These are phyloP conservation scores for Chiroxiphia lanceolata DNA, from an alignment of 2,797 vertebrate genomes.

Conservation along the genomic window DNA sequence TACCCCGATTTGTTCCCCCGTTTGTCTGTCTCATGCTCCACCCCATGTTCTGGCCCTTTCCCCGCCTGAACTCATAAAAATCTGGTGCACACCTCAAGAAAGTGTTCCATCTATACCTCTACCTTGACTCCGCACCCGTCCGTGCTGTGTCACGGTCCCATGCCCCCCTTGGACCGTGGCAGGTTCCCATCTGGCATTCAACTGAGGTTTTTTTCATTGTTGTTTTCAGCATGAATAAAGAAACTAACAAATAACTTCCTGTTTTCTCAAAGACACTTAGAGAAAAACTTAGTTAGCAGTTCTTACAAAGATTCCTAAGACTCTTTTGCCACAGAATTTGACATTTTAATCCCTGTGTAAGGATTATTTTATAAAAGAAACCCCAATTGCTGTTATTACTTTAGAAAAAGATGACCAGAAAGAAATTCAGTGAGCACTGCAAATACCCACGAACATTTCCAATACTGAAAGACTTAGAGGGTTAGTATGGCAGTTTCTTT, in stretches of 20 bases:
- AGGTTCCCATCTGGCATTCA: not conserved
- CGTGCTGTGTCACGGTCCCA: too few relatives aligned
- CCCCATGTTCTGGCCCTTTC: too few relatives aligned
- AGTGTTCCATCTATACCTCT: too few relatives aligned
- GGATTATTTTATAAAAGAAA: not conserved
- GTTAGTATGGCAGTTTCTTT: not conserved
- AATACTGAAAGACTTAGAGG: not conserved
- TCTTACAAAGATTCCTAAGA: not conserved
- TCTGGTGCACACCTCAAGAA: too few relatives aligned
- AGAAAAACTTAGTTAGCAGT: not conserved
- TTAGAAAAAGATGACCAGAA: not conserved
- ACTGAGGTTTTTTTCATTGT: not conserved
- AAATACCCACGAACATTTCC: not conserved
- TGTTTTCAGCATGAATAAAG: not conserved
- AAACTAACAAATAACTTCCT: not conserved
- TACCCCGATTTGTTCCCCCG: too few relatives aligned
- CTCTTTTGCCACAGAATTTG: not conserved
- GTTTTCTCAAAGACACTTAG: not conserved
- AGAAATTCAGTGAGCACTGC: not conserved
- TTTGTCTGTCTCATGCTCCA: too few relatives aligned
- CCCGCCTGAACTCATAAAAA: too few relatives aligned
- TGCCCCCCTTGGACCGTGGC: too few relatives aligned
- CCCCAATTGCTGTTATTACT: not conserved
- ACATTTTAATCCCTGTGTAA: not conserved
- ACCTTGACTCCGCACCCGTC: too few relatives aligned